These are phyloP conservation scores for Madoqua kirkii DNA, from an alignment of 2,113 vertebrate species.

Conservation along the genomic window DNA sequence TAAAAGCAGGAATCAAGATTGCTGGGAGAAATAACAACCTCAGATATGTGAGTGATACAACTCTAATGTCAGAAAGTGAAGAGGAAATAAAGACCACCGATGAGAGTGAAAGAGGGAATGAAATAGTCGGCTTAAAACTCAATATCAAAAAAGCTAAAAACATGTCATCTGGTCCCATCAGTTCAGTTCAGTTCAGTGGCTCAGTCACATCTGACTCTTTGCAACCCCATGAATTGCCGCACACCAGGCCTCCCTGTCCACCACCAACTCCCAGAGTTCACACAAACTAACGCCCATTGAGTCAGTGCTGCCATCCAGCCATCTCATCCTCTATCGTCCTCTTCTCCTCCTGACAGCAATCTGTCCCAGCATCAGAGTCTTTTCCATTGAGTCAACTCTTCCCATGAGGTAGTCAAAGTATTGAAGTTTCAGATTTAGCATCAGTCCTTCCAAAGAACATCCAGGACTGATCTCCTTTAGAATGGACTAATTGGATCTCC, in stretches of 20 bases:
- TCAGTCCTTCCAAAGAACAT: background rate
- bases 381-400: background rate
- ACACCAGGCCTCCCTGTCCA: background rate
- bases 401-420: rapidly evolving
- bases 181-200: too few species aligned
- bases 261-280: background rate
- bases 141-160: too few species aligned
- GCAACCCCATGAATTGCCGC: rapidly evolving
- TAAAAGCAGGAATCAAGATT: too few species aligned
- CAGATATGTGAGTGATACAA: too few species aligned
- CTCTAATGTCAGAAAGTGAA: too few species aligned
- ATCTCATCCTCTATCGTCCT: rapidly evolving
- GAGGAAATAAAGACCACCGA: too few species aligned
- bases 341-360: background rate
- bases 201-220: rapidly evolving
- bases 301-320: background rate
- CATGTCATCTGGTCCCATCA: too few species aligned
- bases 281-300: background rate
- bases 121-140: too few species aligned
- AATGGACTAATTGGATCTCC: background rate
- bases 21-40: too few species aligned
- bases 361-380: background rate
- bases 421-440: background rate
- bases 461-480: background rate
- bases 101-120: too few species aligned